Base-by-base conservation (phyloP, 1,140 invertebrate species). In the Drosophila ohnishii region DNA sequence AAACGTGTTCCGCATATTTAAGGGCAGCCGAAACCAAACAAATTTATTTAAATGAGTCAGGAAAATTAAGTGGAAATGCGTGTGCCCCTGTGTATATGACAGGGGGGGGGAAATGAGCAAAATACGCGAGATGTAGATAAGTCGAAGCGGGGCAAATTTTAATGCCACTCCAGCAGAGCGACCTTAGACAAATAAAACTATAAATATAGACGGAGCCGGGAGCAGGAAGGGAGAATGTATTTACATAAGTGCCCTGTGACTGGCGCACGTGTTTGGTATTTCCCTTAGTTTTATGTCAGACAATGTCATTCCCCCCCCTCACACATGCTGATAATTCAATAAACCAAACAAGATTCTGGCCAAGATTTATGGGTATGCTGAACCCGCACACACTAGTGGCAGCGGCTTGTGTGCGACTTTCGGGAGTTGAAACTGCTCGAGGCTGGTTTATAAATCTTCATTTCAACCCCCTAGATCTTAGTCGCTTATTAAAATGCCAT, bases 141-240 rank as follows among this genome's bases (percentile, higher is more conserved):
- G 50, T 64, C 47, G 63, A 72, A 58, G 53, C 59, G 19, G 59
- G 42, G 48, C 45, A 78, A 57, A 77, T 77, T 77, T 77, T 70
- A 77, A 78, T 78, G 74, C 57, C 58, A 55, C 55, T 48, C 45
- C 37, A 47, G 57, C 57, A 70, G 48, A 32, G 51, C 34, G 51
- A 65, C 66, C 59, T 75, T 72, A 87, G 70, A 76, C 84, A 86
- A 86, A 88, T 88, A 86, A 88, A 86, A 86, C 83, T 86, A 87
- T 86, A 86, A 88, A 86, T 88, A 83, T 70, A 55, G 57, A 19
- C 42, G 16, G 45, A 34, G 45, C 30, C 32, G 60, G 56, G 53
- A 19, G 42, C 8, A 9, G 39, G 25, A 2, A 22, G 22, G 44
- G 37, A 40, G 57, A 50, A 50, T 44, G 60, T 83, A 80, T 88